Base-by-base conservation (phyloP, 2,113 vertebrate genomes). In the Dinomys branickii region DNA sequence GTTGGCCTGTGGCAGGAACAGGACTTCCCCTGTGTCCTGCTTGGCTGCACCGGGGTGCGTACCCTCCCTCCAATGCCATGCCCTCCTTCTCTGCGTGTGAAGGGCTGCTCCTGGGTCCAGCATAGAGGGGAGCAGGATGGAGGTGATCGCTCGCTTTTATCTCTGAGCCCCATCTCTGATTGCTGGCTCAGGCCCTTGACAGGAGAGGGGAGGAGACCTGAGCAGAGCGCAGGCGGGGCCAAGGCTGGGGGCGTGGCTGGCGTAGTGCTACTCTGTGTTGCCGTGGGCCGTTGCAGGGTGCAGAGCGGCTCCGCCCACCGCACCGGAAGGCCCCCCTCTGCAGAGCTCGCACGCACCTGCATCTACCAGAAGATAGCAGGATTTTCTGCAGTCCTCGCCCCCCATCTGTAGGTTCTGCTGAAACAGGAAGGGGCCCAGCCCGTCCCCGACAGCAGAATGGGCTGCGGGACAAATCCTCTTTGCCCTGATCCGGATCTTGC, bases 401-500 rank as follows among this genome's bases (percentile, higher is more conserved):
- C 0, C 95, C n/a, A 41, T 44, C 50, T 58, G 73, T 44, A 80
- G 73, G 54, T 41, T 95, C n/a, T 87, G 80, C 73, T 91, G 41
- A 93, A 44, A 91, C 90, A 93, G 95, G 92, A 96, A 97, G 80
- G 17, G 38, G 78, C 13, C n/a, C 35, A 38, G 33, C 4, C 30
- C 13, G 26, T n/a, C 67, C 28, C 16, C 14, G 0, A 0, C 3
- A 5, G n/a, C 33, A 16, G 11, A 6, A 1, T 24, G 1, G n/a
- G 59, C 28, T 56, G 61, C 7, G 69, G 35, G 41, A 20, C 30
- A 16, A 59, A 50, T 7, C 12, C 33, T 41, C 89, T 6, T 30
- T 1, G 41, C 38, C 35, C 17, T 38, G 50, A 14, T 30, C 7
- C 0, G 7, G 7, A 1, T 41, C 33, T 30, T 1, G 2, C 13